These are phyloP conservation scores for Terrapene triunguis DNA, from an alignment of 2,113 vertebrate genomes.

Conservation along the genomic window DNA sequence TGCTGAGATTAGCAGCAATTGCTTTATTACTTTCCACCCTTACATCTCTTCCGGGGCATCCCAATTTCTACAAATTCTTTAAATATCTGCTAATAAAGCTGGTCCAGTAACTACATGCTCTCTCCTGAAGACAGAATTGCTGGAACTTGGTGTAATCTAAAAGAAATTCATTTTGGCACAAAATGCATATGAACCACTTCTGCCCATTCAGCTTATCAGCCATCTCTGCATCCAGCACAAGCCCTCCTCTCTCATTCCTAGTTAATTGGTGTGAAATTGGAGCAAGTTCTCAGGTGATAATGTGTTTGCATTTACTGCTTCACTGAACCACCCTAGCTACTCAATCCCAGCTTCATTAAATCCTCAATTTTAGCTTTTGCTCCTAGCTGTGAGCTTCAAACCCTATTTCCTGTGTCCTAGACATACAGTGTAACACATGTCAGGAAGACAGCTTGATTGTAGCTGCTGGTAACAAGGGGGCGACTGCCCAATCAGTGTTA, in stretches of 20 bases:
- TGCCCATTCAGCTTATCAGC: constrained; percentile 72
- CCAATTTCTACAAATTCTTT: constrained; percentile 56
- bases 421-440: constrained; percentile 67
- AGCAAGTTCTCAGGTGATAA: constrained; percentile 83
- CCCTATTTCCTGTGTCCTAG: constrained; percentile 77
- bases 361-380: constrained; percentile 70
- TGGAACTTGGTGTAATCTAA: constrained; percentile 54
- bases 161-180: constrained; percentile 65
- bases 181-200: constrained; percentile 44
- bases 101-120: constrained; percentile 64
- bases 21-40: constrained; percentile 54
- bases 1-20: constrained; percentile 41
- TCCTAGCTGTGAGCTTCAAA: constrained; percentile 79
- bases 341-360: constrained; percentile 80
- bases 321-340: constrained; percentile 76
- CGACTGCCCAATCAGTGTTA: constrained; percentile 24
- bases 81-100: constrained; percentile 69
- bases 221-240: constrained; percentile 71
- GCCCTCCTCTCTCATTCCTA: constrained; percentile 79
- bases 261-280: constrained; percentile 84
- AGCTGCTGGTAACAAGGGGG: constrained; percentile 49
- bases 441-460: constrained; percentile 63
- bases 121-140: constrained; percentile 48
- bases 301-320: constrained; percentile 84
- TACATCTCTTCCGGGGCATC: constrained; percentile 41